Percentiles rank a stretch among this genome's conserved stretches.
Evolutionary conservation across 2,797 vertebrate species (phyloP).

Genomic region (Pagetopsis macropterus): DNA sequence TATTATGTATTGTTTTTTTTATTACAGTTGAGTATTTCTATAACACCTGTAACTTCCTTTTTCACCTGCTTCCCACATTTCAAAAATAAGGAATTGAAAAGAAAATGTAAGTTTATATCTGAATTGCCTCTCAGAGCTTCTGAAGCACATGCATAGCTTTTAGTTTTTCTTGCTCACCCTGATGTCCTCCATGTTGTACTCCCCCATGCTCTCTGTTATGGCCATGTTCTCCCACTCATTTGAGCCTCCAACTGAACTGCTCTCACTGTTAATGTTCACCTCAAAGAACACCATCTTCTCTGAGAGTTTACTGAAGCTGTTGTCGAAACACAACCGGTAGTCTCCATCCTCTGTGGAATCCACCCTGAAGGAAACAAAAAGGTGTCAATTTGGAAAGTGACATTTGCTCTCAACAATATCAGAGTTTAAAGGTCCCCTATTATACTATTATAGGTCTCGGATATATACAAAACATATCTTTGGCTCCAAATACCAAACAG

Average conservation of each 20-base stretch:
- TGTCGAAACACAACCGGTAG: constrained; percentile 92
- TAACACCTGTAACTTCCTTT: too few relatives aligned
- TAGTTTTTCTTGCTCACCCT: constrained; percentile 78
- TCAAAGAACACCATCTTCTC: constrained; percentile 91
- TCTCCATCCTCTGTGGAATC: constrained; percentile 87
- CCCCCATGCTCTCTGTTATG: constrained; percentile 78
- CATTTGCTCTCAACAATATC: neutral
- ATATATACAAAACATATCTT: too few relatives aligned
- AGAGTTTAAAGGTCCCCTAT: too few relatives aligned
- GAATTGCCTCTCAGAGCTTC: too few relatives aligned
- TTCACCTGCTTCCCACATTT: too few relatives aligned
- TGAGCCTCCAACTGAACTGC: constrained; percentile 55
- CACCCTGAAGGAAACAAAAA: constrained; percentile 73
- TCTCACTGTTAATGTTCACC: constrained; percentile 79
- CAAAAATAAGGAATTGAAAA: too few relatives aligned
- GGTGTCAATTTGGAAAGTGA: neutral
- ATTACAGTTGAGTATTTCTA: too few relatives aligned
- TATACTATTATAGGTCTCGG: too few relatives aligned
- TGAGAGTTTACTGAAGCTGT: constrained; percentile 90
- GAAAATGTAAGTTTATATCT: too few relatives aligned
- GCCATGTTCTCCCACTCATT: constrained; percentile 66
- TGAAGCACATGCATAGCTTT: neutral
- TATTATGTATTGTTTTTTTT: too few relatives aligned
- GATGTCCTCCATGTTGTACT: constrained; percentile 87
- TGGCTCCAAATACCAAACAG: too few relatives aligned